phyloP scores from a whole-genome alignment of 2,113 vertebrate species.

The Oxygymnocypris stewartii region DNA sequence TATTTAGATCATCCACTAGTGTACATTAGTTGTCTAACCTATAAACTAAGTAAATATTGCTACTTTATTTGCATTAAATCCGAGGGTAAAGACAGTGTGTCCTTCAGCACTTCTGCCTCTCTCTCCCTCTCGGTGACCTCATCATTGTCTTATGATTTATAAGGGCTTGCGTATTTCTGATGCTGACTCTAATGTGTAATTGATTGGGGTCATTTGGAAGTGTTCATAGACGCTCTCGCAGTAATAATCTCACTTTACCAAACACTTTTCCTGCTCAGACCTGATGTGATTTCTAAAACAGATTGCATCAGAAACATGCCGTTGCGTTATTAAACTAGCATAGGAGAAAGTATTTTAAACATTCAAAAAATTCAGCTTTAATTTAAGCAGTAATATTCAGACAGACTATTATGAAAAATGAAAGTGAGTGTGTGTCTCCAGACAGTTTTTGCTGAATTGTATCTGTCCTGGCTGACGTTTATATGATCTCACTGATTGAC shows the following conservation, averaged over 20 bases:
- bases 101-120: conserved; percentile 5
- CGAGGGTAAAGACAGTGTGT: background rate
- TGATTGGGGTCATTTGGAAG: conserved; percentile 49
- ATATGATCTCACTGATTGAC: conserved; percentile 17
- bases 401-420: background rate
- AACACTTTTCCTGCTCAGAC: background rate
- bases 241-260: conserved; percentile 32
- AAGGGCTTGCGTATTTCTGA: conserved; percentile 39
- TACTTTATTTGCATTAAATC: background rate
- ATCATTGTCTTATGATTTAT: conserved; percentile 37
- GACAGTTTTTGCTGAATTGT: background rate
- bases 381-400: background rate
- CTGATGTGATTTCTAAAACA: background rate
- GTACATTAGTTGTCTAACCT: background rate
- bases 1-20: background rate
- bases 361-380: background rate
- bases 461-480: background rate
- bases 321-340: too few species aligned
- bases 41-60: background rate
- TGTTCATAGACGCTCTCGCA: conserved; percentile 3
- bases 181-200: conserved; percentile 33
- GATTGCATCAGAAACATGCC: background rate
- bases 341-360: background rate
- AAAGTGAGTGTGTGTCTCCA: background rate
- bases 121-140: conserved; percentile 13